Base-by-base conservation (phyloP, 1,140 invertebrate species). In the Diabrotica undecimpunctata region DNA sequence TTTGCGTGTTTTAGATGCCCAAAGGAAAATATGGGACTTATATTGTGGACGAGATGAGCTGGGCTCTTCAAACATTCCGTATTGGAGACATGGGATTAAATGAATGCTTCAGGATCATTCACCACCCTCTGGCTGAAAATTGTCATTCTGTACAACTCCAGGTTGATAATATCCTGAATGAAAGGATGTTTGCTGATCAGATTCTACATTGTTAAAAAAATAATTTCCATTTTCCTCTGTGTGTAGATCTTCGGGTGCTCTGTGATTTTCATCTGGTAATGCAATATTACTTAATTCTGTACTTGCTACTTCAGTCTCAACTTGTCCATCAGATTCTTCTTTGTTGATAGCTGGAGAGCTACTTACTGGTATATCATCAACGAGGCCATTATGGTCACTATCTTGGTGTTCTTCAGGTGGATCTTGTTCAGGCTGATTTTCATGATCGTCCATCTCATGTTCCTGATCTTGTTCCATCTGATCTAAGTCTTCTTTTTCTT, bases 391-490 rank as follows among this genome's bases (percentile, higher is more conserved):
- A 56, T 25, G 25, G 25, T 68, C 61, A 37, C 39, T 59, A 37
- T 67, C 61, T 54, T 63, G 36, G 12, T 67, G 55, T 64, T 66
- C 67, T 5, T 41, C 13, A 37, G 61, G 39, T n/a, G 63, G 58
- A 35, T 61, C 62, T 13, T 54, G 53, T 11, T 62, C 69, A 2
- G 69, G 53, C 36, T 54, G 38, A 56, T 64, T 63, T 50, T 65
- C 61, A 11, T 38, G 10, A 9, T 61, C 60, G 12, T 41, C 55
- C n/a, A 59, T 61, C 12, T 59, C 46, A 61, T 63, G 53, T 41
- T 68, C 61, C 57, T 66, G 64, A 62, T 11, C 46, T 36, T 80
- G 77, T 7, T 75, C 73, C 51, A 75, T 58, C 12, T 76, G 74
- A 11, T 71, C 73, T 76, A 78, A 78, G 51, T 60, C n/a, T 10